phyloP scores from a whole-genome alignment of 2,888 invertebrate species.

The Drosophila conformis region DNA sequence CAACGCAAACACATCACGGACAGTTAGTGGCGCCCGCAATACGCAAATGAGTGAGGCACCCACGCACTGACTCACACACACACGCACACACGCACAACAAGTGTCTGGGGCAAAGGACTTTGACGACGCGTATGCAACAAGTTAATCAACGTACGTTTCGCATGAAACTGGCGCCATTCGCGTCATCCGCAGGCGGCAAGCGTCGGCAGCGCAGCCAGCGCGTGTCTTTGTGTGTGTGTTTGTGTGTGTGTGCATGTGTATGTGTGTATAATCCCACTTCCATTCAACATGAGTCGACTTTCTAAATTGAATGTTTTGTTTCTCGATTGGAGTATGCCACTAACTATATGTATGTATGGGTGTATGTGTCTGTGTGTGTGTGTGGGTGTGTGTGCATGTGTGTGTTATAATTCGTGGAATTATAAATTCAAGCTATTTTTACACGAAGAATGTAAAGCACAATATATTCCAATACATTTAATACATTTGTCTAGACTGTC shows the following conservation, averaged over 20 bases:
- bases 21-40: slow-evolving; percentile 53
- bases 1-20: slow-evolving; percentile 6
- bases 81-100: slow-evolving; percentile 31
- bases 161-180: slow-evolving; percentile 71
- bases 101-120: slow-evolving; percentile 49
- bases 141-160: slow-evolving; percentile 76
- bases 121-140: slow-evolving; percentile 74
- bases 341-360: slow-evolving; percentile 7
- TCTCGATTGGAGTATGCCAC: slow-evolving; percentile 58
- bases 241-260: slow-evolving; percentile 1
- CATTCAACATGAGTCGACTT: slow-evolving; percentile 53
- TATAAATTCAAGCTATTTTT: slow-evolving; percentile 65
- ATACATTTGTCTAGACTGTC: slow-evolving; percentile 54
- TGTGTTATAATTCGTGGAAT: slow-evolving; percentile 28
- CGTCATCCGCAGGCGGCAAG: slow-evolving; percentile 54
- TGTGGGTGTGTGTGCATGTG: slow-evolving; percentile 15
- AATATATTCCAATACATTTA: slow-evolving; percentile 12
- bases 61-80: slow-evolving; percentile 33
- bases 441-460: slow-evolving; percentile 27
- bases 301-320: slow-evolving; percentile 66
- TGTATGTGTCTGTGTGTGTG: slow-evolving; percentile 14
- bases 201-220: slow-evolving; percentile 42
- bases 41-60: slow-evolving; percentile 64
- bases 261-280: slow-evolving; percentile 51
- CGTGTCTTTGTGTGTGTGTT: not conserved